These are phyloP conservation scores for Hydropotes inermis DNA, from an alignment of 2,113 vertebrate genomes.

Conservation along the genomic window DNA sequence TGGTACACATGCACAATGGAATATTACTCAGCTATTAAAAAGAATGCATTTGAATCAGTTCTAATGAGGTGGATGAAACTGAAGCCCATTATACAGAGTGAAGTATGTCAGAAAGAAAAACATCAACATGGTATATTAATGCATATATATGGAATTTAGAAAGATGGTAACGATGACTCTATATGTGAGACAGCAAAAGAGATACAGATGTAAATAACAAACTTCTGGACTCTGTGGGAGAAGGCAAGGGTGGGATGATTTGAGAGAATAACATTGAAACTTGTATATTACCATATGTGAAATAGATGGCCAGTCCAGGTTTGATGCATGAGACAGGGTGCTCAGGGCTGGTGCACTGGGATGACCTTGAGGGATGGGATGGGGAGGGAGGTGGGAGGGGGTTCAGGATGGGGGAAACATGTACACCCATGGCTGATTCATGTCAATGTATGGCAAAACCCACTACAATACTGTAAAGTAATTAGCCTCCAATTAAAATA, in stretches of 20 bases:
- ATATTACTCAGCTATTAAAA: background rate
- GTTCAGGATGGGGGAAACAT: background rate
- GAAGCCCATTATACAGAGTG: background rate
- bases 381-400: background rate
- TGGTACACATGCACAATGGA: background rate
- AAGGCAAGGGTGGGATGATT: background rate
- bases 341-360: background rate
- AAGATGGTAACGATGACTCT: accelerated
- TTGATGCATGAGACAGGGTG: background rate
- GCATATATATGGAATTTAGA: background rate
- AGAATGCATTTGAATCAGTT: background rate
- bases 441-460: background rate
- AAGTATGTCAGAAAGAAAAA: background rate
- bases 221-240: background rate
- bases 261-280: background rate
- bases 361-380: background rate
- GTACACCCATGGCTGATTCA: background rate
- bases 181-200: background rate
- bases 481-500: background rate
- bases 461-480: background rate
- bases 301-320: background rate
- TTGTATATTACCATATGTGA: background rate
- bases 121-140: background rate
- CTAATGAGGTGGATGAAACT: background rate
- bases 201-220: background rate